Conservation (phyloP, 1,140 invertebrate genomes). For the Magallana gigas region DNA sequence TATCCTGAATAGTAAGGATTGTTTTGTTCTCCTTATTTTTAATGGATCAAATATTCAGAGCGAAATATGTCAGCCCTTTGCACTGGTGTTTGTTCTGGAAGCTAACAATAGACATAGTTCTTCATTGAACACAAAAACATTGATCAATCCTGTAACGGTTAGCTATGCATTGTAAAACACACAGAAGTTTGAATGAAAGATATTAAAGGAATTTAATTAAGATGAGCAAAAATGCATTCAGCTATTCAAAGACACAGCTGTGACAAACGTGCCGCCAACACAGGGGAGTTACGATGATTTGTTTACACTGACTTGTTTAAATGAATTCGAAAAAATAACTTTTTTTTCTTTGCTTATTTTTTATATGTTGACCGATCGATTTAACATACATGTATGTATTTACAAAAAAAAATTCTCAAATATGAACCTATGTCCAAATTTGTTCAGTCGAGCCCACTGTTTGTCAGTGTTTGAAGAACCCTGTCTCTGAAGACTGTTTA, state of each 20-base stretch:
- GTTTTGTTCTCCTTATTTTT: neutral
- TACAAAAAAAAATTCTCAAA: neutral
- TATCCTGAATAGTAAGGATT: constrained; percentile 9
- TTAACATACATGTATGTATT: too few relatives aligned
- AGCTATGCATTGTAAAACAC: neutral
- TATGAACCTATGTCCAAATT: neutral
- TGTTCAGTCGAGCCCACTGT: too few relatives aligned
- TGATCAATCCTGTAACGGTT: neutral
- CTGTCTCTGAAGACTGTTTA: neutral
- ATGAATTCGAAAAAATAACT: too few relatives aligned
- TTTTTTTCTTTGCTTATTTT: too few relatives aligned
- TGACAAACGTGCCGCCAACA: too few relatives aligned
- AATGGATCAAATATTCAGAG: too few relatives aligned
- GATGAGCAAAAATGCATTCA: neutral
- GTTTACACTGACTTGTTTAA: neutral
- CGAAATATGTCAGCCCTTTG: neutral
- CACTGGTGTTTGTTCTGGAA: neutral
- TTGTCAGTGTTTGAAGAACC: neutral
- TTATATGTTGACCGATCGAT: too few relatives aligned
- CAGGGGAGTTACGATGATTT: neutral
- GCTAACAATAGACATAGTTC: neutral
- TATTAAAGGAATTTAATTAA: constrained; percentile 27
- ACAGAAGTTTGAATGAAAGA: neutral
- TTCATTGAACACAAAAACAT: neutral
- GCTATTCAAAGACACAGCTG: neutral